Percentiles rank a stretch among this genome's conserved stretches.
Evolutionary conservation across 1,140 invertebrate genomes (phyloP).

Genomic region (Pseudachorutes palmiensis): DNA sequence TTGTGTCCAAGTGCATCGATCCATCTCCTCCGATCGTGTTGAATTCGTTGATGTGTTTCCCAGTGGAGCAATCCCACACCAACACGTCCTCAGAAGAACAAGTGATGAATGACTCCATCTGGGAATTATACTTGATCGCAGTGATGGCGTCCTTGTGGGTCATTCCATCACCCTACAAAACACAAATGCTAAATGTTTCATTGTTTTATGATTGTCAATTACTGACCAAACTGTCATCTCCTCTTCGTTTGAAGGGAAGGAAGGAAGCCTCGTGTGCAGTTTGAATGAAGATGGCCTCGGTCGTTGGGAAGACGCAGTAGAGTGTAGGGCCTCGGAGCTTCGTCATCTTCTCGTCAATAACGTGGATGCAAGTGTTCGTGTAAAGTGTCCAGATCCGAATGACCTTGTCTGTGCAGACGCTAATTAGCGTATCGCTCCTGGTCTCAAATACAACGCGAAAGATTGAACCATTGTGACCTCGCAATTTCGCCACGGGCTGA

Average conservation of each 20-base stretch:
- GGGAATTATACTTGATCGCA: slow-evolving; percentile 23
- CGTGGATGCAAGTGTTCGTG: slow-evolving; percentile 21
- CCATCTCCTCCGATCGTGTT: slow-evolving; percentile 29
- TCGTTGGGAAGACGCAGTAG: slow-evolving; percentile 20
- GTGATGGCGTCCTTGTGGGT: slow-evolving; percentile 22
- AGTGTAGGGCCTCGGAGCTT: slow-evolving; percentile 16
- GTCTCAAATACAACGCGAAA: slow-evolving; percentile 19
- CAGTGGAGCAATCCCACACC: slow-evolving; percentile 22
- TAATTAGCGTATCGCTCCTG: slow-evolving; percentile 20
- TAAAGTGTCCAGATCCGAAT: slow-evolving; percentile 17
- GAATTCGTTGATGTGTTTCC: slow-evolving; percentile 20
- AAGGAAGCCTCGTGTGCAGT: slow-evolving; percentile 12
- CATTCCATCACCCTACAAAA: slow-evolving; percentile 9
- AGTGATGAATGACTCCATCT: slow-evolving; percentile 21
- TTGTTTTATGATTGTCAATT: background rate
- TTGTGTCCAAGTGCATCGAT: slow-evolving; percentile 28
- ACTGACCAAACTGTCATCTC: slow-evolving; percentile 16
- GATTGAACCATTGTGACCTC: slow-evolving; percentile 23
- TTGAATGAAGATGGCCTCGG: slow-evolving; percentile 20
- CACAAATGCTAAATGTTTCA: background rate
- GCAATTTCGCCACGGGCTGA: slow-evolving; percentile 21
- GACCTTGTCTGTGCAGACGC: slow-evolving; percentile 21
- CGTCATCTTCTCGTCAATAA: slow-evolving; percentile 9
- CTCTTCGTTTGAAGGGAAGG: slow-evolving; percentile 9
- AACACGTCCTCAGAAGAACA: slow-evolving; percentile 25